These are phyloP conservation scores for Notolabrus celidotus DNA, from an alignment of 2,797 vertebrate species.

Conservation along the genomic window DNA sequence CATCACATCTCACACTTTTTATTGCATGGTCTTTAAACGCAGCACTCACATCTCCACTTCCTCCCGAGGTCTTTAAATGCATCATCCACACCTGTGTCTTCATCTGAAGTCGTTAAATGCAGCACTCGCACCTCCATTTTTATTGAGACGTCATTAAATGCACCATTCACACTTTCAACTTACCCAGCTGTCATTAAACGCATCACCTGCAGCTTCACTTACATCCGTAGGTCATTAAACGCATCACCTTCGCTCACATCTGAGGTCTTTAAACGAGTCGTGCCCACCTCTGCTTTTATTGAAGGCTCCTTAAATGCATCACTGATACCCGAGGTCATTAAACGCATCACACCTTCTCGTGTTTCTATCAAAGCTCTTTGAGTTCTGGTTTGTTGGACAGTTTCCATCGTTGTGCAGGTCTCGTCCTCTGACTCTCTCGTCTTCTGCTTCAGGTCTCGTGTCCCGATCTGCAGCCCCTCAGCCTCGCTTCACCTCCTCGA, in stretches of 20 bases:
- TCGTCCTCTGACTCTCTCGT: not conserved
- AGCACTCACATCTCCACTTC: not conserved
- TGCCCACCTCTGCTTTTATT: not conserved
- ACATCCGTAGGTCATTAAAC: no score
- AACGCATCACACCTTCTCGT: not conserved
- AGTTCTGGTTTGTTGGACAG: not conserved
- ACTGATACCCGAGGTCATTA: not conserved
- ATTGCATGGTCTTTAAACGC: constrained; percentile 12
- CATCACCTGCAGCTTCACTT: constrained; percentile 19
- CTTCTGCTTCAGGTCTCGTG: constrained; percentile 43
- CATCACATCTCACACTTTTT: no score
- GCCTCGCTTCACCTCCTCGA: constrained; percentile 3
- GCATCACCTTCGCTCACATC: no score
- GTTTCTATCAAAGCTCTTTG: not conserved
- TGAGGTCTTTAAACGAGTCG: no score
- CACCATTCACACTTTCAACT: no score
- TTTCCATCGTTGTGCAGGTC: no score
- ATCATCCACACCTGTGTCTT: not conserved
- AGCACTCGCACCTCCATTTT: not conserved
- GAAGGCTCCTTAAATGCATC: constrained; percentile 1
- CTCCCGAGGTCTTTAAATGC: not conserved
- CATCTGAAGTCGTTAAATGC: no score
- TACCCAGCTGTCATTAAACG: not conserved
- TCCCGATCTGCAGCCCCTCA: constrained; percentile 33
- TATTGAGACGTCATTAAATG: no score